Base-by-base conservation (phyloP, 2,797 vertebrate genomes). In the Thalassophryne amazonica region DNA sequence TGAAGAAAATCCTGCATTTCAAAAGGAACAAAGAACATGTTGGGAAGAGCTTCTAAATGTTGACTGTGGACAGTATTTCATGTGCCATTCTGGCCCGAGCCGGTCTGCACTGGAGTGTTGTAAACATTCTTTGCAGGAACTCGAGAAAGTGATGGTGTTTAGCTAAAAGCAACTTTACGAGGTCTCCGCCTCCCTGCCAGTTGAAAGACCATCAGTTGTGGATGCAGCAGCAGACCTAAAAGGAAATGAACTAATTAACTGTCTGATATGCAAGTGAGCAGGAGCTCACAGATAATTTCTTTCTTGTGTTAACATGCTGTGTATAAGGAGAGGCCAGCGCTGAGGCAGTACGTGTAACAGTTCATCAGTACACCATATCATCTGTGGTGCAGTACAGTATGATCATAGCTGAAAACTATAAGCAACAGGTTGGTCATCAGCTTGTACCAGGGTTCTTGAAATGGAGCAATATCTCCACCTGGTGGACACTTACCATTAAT, bases 101-200 rank as follows among this genome's bases (percentile, higher is more conserved):
- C 49, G 61, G 54, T 53, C 52, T 25, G 42, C 34, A 42, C 38
- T 19, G 14, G 29, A 55, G 3, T 61, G 48, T 21, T 59, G 66
- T 76, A 71, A 83, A 80, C 73, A 83, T 68, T 36, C 48, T 70
- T 62, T 38, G 47, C 54, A 52, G 52, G 49, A 60, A 36, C 27
- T 21, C 25, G 66, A 69, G 79, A 87, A 84, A 81, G 78, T 80
- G 71, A 60, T 75, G 73, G 60, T 81, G 76, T 81, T 76, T 66
- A 65, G 75, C 73, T 72, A 68, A 83, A 78, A 70, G 70, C 65
- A 52, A 3, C 78, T 86, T 84, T 79, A 85, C 76, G 65, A 86
- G 72, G 43, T 24, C 65, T 57, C 70, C 43, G 21, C 79, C 82
- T 73, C 55, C 30, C 27, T 5, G 13, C 31, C 69, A 41, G 41